Evolutionary conservation across 2,888 invertebrate species (phyloP), one percentile per base, ranked within the genome.

Genomic region (Taenaris catops): DNA sequence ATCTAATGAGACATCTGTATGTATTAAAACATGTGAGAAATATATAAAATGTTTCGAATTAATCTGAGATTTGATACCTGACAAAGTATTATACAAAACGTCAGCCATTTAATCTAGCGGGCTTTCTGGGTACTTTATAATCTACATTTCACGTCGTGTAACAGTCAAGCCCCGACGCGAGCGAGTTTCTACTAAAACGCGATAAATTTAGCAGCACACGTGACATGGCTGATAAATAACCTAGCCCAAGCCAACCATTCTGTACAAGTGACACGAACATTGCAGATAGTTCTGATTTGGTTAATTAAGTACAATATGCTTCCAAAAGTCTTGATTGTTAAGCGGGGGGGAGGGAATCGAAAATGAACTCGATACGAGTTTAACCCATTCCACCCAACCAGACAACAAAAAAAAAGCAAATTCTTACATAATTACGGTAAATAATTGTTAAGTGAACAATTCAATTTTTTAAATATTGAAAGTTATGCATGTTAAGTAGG

Each of bases 161-260:
- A 34, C 42, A 40, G 34, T 44, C 38, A 43, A 35, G 39, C 43
- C 41, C 29, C 42, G 37, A 38, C 36, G 38, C 19, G 40, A 25
- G 43, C 32, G 44, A 39, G 44, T 47, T 44, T 45, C 46, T 42
- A 53, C 50, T 53, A 48, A 54, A 59, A 52, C 47, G 58, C 62
- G 59, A 70, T 71, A 71, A 69, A 72, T 72, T 69, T 50, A 55
- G 51, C 51, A 53, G 51, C 51, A 60, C 55, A 62, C 70, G 69
- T 68, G 70, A 67, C 71, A 63, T 49, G 59, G 53, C 51, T 61
- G 59, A 68, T 71, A 73, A 67, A 73, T 67, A 69, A 42, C 45
- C 39, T 9, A 17, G 27, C 26, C 24, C 33, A 38, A 38, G 38
- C 47, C 40, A 31, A 16, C 34, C 31, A 6, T 37, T 36, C 31